Evolutionary conservation across 1,140 invertebrate species (phyloP), one percentile per base, ranked within the genome.

Genomic region (Schlechtendalia chinensis): DNA sequence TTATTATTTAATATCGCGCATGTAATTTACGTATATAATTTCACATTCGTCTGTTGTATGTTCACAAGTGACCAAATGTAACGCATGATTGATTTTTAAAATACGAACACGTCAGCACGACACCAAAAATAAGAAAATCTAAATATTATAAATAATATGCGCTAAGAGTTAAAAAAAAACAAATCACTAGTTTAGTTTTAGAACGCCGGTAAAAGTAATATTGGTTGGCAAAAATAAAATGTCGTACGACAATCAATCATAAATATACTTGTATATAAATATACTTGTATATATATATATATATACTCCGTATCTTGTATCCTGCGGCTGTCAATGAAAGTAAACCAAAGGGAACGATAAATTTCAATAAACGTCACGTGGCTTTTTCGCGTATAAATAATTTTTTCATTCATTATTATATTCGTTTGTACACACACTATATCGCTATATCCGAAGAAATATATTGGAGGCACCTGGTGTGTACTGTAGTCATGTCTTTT

Each of bases 361-460:
- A 54, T 72, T 72, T 72, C 27, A 72, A 54, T 54, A 72, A 72
- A 72, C 50, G 69, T 72, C 69, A 72, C 17, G 17, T 11, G 47
- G 16, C 3, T 29, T 72, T 72, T 72, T 29, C 24, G 16, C 24
- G 6, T 72, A n/a, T n/a, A n/a, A 54, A 54, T 50, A 50, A 53
- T 72, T 72, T 54, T 27, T 72, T 72, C 69, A 72, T 72, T 72
- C 69, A 54, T 72, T 47, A 72, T 72, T 54, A 72, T 53, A 72
- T 53, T 29, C 45, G 47, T 8, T 10, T 22, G 10, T n/a, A 47
- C 50, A 24, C 45, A 50, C 5, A 39, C 4, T 10, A 4, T 45
- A 45, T 22, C 5, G 8, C 47, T 24, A 50, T 71, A 47, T 50
- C 2, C 47, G 24, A 45, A 39, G 39, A 45, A 71, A 22, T 47